These are phyloP conservation scores for Rhingia rostrata DNA, from an alignment of 2,888 invertebrate species.

Conservation along the genomic window DNA sequence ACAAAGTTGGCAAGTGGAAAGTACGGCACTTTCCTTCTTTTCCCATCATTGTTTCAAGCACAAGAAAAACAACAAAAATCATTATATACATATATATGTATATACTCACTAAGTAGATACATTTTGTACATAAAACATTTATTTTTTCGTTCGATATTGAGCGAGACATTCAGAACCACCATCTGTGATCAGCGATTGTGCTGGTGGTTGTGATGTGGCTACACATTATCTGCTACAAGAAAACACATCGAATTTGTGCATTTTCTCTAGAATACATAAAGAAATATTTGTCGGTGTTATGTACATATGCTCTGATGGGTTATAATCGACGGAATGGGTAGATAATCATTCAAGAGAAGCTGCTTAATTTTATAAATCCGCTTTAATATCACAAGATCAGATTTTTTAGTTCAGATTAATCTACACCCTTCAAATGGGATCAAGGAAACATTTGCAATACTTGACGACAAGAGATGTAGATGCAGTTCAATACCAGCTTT, in stretches of 20 bases:
- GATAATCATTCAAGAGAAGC: no score
- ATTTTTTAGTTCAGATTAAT: no score
- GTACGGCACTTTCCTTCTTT: conserved; percentile 36
- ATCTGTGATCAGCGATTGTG: background rate
- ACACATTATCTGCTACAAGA: background rate
- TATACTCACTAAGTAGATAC: background rate
- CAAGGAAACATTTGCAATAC: no score
- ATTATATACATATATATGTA: background rate
- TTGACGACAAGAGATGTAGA: no score
- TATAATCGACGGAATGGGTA: no score
- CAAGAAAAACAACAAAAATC: conserved; percentile 2
- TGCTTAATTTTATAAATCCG: no score
- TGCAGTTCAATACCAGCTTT: no score
- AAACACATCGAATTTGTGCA: background rate
- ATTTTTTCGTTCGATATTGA: background rate
- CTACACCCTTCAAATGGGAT: no score
- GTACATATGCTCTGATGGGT: no score
- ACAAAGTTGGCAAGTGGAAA: conserved; percentile 42
- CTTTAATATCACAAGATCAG: no score
- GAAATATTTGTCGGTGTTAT: no score
- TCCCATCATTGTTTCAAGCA: conserved; percentile 24
- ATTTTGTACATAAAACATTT: background rate
- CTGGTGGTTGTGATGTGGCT: background rate
- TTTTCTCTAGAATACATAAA: background rate
- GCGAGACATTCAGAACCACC: background rate